Percentiles rank a stretch among this genome's conserved stretches.
Evolutionary conservation across 2,113 vertebrate species (phyloP).

Genomic region (Urocynchramus pylzowi): DNA sequence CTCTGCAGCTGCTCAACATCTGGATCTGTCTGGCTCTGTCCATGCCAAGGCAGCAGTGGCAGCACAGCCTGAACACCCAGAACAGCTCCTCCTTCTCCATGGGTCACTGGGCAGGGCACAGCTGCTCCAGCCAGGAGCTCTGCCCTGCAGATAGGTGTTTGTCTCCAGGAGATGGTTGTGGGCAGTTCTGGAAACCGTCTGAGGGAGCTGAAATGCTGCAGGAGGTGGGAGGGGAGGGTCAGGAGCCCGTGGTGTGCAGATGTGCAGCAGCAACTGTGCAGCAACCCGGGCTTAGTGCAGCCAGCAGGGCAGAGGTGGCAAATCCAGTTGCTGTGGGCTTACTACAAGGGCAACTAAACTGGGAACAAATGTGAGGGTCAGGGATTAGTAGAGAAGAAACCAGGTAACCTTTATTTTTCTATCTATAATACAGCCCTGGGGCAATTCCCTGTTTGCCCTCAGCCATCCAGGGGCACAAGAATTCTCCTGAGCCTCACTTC

Average conservation of each 20-base stretch:
- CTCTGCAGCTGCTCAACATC: neutral
- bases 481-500: neutral
- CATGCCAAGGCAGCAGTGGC: fast-evolving
- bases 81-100: neutral
- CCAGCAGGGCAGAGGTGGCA: neutral
- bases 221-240: neutral
- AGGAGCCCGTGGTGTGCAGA: fast-evolving
- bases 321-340: neutral
- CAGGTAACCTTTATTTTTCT: neutral
- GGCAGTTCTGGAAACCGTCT: neutral
- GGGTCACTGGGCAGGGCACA: neutral
- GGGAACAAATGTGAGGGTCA: neutral
- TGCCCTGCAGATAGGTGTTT: fast-evolving
- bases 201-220: neutral
- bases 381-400: neutral
- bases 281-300: neutral
- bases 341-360: neutral
- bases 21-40: neutral
- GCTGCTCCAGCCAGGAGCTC: neutral
- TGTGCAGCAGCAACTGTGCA: neutral
- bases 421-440: neutral
- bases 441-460: neutral
- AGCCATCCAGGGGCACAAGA: neutral
- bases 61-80: neutral
- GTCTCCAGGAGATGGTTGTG: neutral